Percentiles rank a stretch among this genome's conserved stretches.
Evolutionary conservation across 2,888 invertebrate genomes (phyloP).

Genomic region (Matsumyia berberina): DNA sequence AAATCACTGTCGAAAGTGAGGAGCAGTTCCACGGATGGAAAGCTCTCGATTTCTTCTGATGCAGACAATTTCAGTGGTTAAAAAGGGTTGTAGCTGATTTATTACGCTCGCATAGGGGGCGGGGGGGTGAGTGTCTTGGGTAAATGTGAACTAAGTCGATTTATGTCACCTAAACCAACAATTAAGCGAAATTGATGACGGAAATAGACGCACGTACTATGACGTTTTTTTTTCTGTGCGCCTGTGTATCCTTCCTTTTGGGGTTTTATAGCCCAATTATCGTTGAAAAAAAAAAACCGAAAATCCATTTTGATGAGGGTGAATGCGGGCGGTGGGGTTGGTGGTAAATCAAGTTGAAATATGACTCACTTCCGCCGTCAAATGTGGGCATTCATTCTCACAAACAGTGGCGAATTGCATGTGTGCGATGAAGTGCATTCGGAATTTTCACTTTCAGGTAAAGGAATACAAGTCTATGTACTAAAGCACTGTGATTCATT

Average conservation of each 20-base stretch:
- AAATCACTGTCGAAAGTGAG: constrained; percentile 3
- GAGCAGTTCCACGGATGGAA: too few species aligned
- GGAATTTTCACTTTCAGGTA: constrained; percentile 30
- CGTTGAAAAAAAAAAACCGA: not conserved
- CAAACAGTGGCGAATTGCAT: constrained; percentile 26
- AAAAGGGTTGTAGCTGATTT: constrained; percentile 37
- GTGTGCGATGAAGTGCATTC: not conserved
- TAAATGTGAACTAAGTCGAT: constrained; percentile 34
- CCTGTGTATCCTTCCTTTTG: not conserved
- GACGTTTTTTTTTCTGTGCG: constrained; percentile 17
- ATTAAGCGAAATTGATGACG: constrained; percentile 60
- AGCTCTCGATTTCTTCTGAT: not conserved
- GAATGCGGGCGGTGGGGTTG: constrained; percentile 16
- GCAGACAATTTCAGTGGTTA: constrained; percentile 7
- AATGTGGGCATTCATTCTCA: constrained; percentile 27
- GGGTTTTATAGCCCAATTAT: constrained; percentile 29
- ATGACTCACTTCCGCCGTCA: constrained; percentile 64
- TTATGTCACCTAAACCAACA: constrained; percentile 58
- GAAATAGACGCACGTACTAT: constrained; percentile 40
- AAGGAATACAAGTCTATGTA: constrained; percentile 11
- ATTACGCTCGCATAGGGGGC: not conserved
- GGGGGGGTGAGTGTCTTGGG: not conserved
- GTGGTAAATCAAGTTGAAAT: constrained; percentile 60
- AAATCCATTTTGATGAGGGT: too few species aligned
- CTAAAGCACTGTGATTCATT: constrained; percentile 9